Evolutionary conservation across 2,888 invertebrate species (phyloP), one percentile per base, ranked within the genome.

Genomic region (Phortica okadai): DNA sequence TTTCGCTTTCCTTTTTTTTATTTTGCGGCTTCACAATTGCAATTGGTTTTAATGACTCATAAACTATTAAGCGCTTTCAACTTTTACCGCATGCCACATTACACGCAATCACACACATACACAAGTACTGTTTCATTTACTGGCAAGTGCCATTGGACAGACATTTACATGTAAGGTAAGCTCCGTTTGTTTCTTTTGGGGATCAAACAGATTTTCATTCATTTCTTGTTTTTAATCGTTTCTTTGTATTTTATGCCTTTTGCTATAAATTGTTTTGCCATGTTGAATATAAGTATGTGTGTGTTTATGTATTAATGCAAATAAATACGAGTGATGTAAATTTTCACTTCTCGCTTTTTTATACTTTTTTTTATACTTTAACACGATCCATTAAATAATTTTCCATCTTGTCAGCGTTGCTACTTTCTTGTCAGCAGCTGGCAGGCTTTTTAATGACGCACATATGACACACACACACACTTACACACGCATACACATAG

Each of bases 1-100:
- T 62, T 74, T 73, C 42, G 62, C 41, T 25, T 50, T 33, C 25
- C 21, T 64, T 41, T 41, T 33, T 44, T 11, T 14, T n/a, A n/a
- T 4, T 11, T 10, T 44, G n/a, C 42, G n/a, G 33, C 16, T 67
- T 44, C 42, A 41, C n/a, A 41, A 62, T 11, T 84, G 81, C 82
- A 83, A 82, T 82, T 79, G 81, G 82, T 88, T 80, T 85, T 86
- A 85, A 85, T 88, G 88, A 86, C 80, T 84, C 83, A 82, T 83
- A 79, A 86, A 84, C 85, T 88, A 86, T 85, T 86, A 85, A 88
- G 81, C 80, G 80, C 79, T 82, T 85, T 88, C 82, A 85, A 58
- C 50, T 74, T 66, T 74, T 64, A 33, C 14, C 25, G 7, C 54
- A n/a, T 54, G 54, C 33, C 33, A 33, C 33, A 33, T 33, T 33